Evolutionary conservation across 2,113 vertebrate genomes (phyloP).

Genomic region (Megalops atlanticus): DNA sequence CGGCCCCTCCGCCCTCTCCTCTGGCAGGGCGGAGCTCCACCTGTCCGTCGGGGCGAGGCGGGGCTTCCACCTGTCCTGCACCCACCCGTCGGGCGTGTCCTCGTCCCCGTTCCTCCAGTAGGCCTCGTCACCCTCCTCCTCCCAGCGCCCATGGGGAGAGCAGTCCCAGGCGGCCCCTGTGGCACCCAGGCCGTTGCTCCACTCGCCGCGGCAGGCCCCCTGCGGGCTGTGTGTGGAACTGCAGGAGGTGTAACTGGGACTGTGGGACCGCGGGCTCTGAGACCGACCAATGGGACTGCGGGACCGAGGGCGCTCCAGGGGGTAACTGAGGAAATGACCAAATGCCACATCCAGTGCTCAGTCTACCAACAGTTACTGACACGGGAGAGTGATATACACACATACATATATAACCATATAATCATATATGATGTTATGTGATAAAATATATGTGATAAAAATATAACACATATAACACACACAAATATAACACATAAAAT

Average conservation of each 20-base stretch:
- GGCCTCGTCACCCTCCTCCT: conserved; percentile 70
- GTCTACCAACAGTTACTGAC: too few relatives aligned
- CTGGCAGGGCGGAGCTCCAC: conserved; percentile 64
- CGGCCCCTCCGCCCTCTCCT: conserved; percentile 78
- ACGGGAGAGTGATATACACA: too few relatives aligned
- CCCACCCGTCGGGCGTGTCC: conserved; percentile 75
- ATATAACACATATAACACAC: too few relatives aligned
- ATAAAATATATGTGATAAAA: too few relatives aligned
- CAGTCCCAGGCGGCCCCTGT: conserved; percentile 82
- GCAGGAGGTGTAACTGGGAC: conserved; percentile 92
- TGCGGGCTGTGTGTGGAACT: conserved; percentile 87
- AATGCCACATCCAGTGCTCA: too few relatives aligned
- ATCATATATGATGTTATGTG: too few relatives aligned
- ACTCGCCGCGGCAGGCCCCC: conserved; percentile 73
- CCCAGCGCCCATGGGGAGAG: conserved; percentile 72
- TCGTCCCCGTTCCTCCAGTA: conserved; percentile 23
- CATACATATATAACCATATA: too few relatives aligned
- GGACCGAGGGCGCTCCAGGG: conserved; percentile 83
- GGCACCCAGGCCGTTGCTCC: conserved; percentile 76
- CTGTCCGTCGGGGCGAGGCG: conserved; percentile 80
- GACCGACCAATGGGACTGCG: conserved; percentile 90
- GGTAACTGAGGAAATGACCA: conserved; percentile 71
- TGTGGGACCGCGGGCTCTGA: conserved; percentile 87
- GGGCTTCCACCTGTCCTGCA: conserved; percentile 81
- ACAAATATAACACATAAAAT: too few relatives aligned